phyloP scores from a whole-genome alignment of 2,113 vertebrate species.

The Glaucidium brasilianum region DNA sequence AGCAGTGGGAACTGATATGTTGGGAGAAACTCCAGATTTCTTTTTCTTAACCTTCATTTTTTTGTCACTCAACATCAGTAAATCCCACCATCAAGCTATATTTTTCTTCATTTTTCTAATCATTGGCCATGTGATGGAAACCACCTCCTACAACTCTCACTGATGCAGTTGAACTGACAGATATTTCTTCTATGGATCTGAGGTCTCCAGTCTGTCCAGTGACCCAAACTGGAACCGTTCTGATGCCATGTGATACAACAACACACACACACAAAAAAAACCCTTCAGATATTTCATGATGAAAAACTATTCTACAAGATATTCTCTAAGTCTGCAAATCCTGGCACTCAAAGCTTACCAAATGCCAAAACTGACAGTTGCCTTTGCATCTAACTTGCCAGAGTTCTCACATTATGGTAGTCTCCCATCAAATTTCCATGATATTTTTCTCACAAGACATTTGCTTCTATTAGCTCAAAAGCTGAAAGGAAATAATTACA shows the following conservation, averaged over 20 bases:
- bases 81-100: background rate
- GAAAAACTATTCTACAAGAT: background rate
- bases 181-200: background rate
- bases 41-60: background rate
- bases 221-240: background rate
- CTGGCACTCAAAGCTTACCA: background rate
- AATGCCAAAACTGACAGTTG: background rate
- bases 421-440: background rate
- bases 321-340: background rate
- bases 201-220: background rate
- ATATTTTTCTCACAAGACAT: background rate
- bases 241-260: background rate
- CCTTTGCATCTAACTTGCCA: background rate
- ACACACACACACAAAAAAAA: background rate
- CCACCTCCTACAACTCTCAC: background rate
- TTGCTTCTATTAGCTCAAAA: background rate
- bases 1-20: rapidly evolving
- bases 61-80: background rate
- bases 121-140: background rate
- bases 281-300: background rate
- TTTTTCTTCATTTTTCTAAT: background rate
- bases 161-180: background rate
- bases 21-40: background rate
- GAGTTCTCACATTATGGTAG: background rate
- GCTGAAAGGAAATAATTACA: background rate